These are phyloP conservation scores for Lithophane semibrunnea DNA, from an alignment of 2,888 invertebrate species.

Conservation along the genomic window DNA sequence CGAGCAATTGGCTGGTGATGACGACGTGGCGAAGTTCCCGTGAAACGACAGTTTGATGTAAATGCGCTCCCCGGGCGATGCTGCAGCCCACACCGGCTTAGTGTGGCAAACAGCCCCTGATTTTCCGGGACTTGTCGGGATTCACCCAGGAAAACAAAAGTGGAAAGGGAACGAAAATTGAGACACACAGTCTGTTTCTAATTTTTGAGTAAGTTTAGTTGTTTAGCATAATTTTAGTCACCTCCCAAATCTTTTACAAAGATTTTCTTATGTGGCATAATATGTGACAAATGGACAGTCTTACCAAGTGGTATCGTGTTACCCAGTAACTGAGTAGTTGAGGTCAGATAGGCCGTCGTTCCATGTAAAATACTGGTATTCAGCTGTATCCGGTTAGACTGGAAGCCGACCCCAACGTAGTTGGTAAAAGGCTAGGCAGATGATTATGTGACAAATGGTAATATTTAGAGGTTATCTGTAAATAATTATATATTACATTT, in stretches of 20 bases:
- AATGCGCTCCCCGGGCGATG: conserved; percentile 77
- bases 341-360: too few relatives aligned
- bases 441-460: not conserved
- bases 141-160: conserved; percentile 30
- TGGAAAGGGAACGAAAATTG: conserved; percentile 3
- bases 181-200: not conserved
- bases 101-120: conserved; percentile 47
- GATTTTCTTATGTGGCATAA: not conserved
- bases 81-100: conserved; percentile 62
- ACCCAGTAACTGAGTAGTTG: too few relatives aligned
- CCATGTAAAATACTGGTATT: too few relatives aligned
- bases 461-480: not conserved
- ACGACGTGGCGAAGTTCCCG: conserved; percentile 70
- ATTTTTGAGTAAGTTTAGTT: conserved; percentile 8
- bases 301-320: too few relatives aligned
- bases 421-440: too few relatives aligned
- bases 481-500: not conserved
- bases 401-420: too few relatives aligned
- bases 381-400: too few relatives aligned
- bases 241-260: not conserved
- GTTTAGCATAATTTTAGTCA: conserved; percentile 2
- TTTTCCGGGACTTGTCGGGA: conserved; percentile 31
- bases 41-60: conserved; percentile 87
- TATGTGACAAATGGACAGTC: too few relatives aligned
- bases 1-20: conserved; percentile 69